Evolutionary conservation across 1,140 invertebrate genomes (phyloP), one percentile per base, ranked within the genome.

Genomic region (Parapsyche elsis): DNA sequence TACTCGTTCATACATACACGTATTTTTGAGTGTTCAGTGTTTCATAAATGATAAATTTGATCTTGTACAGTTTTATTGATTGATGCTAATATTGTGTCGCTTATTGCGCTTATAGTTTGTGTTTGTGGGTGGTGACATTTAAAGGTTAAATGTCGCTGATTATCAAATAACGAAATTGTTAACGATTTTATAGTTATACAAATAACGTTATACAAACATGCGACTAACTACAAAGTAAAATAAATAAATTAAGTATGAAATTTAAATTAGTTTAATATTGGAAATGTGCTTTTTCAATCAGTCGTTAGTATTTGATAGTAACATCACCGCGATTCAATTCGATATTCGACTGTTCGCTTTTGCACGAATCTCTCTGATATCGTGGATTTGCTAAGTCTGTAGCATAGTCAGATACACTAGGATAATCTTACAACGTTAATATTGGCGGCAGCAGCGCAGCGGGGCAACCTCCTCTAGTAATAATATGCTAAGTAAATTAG

Each of bases 401-500:
- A 12, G 12, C 45, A 12, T 7, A 46, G 5, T 16, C 49, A 53
- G 16, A 53, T 53, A 12, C 14, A 67, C 64, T 24, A 1, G 21
- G 16, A 61, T 61, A 61, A 61, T 61, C 57, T 61, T 61, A 61
- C 57, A 61, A 26, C 14, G 23, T 26, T 67, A 67, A 67, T 67
- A 67, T 67, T 67, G 10, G 14, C 0, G 64, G 24, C 24, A 67
- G 64, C 23, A 26, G 2, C 7, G 59, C 7, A 38, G 49, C 10
- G 4, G 12, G 49, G 16, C 10, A 53, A 53, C 59, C 64, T 5
- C 5, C 24, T 1, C 24, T 23, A 26, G 75, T 77, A 77, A 77
- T 77, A 77, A 57, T 77, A 77, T 77, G 75, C 75, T 64, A 77
- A 77, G 75, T 64, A 77, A 77, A 77, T 77, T 77, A 77, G 57